These are phyloP conservation scores for Cabera pusaria DNA, from an alignment of 2,888 invertebrate species.

Conservation along the genomic window DNA sequence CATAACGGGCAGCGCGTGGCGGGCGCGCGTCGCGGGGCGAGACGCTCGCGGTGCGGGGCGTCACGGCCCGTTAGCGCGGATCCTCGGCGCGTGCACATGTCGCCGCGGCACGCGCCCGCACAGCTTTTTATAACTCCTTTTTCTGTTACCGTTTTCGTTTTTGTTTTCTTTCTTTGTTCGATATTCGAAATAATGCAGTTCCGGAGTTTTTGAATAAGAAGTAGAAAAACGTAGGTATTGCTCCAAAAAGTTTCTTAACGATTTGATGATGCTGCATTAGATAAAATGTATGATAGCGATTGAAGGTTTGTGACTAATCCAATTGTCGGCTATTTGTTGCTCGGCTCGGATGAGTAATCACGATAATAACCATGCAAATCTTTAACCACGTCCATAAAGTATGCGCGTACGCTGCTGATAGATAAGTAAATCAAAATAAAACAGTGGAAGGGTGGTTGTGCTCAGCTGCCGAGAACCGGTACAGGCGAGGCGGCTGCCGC, in stretches of 20 bases:
- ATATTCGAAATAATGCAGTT: slow-evolving; percentile 56
- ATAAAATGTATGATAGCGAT: no score
- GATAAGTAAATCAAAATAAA: slow-evolving; percentile 81
- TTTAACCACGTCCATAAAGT: slow-evolving; percentile 49
- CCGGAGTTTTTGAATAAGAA: slow-evolving; percentile 42
- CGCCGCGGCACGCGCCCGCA: slow-evolving; percentile 78
- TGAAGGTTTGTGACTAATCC: slow-evolving; percentile 30
- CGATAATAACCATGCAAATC: slow-evolving; percentile 48
- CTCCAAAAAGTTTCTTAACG: no score
- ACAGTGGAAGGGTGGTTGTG: slow-evolving; percentile 61
- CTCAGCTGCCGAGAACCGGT: slow-evolving; percentile 80
- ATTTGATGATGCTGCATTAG: no score
- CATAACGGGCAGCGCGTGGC: slow-evolving; percentile 71
- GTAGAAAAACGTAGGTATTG: no score
- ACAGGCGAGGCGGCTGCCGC: slow-evolving; percentile 59
- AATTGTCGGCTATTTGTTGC: slow-evolving; percentile 23
- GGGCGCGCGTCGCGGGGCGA: slow-evolving; percentile 30
- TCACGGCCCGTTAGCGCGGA: slow-evolving; percentile 73
- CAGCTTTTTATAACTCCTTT: slow-evolving; percentile 67
- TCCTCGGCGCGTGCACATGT: slow-evolving; percentile 79
- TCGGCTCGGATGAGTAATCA: slow-evolving; percentile 36
- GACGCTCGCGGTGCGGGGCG: slow-evolving; percentile 37
- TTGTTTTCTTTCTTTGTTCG: slow-evolving; percentile 75
- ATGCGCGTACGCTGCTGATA: slow-evolving; percentile 54
- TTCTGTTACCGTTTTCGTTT: slow-evolving; percentile 67